Evolutionary conservation across 2,888 invertebrate species (phyloP), one percentile per base, ranked within the genome.

Genomic region (Hermaeophaga mercurialis): DNA sequence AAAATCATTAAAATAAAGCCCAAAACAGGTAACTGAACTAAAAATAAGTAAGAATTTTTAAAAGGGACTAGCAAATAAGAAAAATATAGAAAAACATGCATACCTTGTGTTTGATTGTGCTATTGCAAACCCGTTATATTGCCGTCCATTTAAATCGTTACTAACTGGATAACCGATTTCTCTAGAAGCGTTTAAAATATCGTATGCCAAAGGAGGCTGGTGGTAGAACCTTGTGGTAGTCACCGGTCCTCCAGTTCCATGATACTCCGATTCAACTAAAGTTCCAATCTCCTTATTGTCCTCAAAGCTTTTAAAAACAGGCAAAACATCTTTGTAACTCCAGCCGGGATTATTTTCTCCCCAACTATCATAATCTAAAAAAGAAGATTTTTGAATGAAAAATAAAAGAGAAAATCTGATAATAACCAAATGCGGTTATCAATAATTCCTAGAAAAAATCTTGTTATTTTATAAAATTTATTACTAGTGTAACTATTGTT

Each of bases 291-390:
- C 84, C 56, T 79, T 80, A 64, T 88, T 89, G 74, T 88, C 82
- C 70, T 89, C 88, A 31, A 85, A 84, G 70, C 79, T 83, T 61
- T 82, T 78, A 75, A 90, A 92, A 73, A 85, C 87, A 0, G 90
- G 90, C 52, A 91, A 75, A 5, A 91, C 84, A 38, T 90, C 87
- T n/a, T 81, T 80, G 84, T 89, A 91, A 3, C 85, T 81, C 91
- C 91, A 91, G n/a, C 88, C 89, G 0, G 76, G 70, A 28, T 89
- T 90, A 0, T 91, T 91, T 58, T 84, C 82, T 9, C 80, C 80
- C 91, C 91, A 91, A 6, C 83, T 81, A 70, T 91, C 86, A 75
- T 87, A 91, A 77, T 91, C 91, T 61, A 39, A 2, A 38, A 46
- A 18, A 36, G 22, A 22, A 22, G 7, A 22, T 22, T 22, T 5